phyloP scores from a whole-genome alignment of 2,113 vertebrate genomes.

The Echinops telfairi region DNA sequence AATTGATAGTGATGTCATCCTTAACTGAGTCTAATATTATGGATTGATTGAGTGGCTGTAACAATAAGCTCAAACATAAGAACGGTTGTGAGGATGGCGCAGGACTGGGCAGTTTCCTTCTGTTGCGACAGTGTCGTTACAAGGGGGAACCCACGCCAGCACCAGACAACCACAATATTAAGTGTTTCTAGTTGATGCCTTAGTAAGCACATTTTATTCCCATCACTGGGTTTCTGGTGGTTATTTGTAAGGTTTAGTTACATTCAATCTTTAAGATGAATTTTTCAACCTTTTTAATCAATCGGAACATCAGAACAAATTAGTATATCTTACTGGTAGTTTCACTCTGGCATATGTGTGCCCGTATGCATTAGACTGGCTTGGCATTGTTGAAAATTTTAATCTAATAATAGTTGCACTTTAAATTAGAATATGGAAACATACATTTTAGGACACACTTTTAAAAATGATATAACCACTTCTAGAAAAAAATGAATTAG shows the following conservation, averaged over 20 bases:
- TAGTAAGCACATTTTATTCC: not conserved
- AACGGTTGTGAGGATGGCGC: no score
- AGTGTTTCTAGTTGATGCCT: not conserved
- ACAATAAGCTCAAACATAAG: no score
- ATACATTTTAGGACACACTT: not conserved
- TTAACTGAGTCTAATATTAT: not conserved
- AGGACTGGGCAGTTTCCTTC: no score
- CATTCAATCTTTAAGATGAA: not conserved
- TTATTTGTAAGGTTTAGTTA: not conserved
- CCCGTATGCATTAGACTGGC: not conserved
- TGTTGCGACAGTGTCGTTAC: no score
- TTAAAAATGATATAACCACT: not conserved
- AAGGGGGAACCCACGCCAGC: no score
- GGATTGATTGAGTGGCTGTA: no score
- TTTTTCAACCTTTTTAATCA: conserved; percentile 32
- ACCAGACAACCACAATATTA: not conserved
- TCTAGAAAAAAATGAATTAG: conserved; percentile 22
- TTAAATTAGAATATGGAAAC: conserved; percentile 31
- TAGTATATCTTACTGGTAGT: not conserved
- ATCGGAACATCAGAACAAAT: not conserved
- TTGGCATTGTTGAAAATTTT: not conserved
- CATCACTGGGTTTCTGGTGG: not conserved
- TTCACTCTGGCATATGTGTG: not conserved
- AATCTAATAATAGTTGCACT: not conserved
- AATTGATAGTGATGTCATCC: not conserved